Evolutionary conservation across 1,140 invertebrate genomes (phyloP), one percentile per base, ranked within the genome.

Genomic region (Pollicipes pollicipes): DNA sequence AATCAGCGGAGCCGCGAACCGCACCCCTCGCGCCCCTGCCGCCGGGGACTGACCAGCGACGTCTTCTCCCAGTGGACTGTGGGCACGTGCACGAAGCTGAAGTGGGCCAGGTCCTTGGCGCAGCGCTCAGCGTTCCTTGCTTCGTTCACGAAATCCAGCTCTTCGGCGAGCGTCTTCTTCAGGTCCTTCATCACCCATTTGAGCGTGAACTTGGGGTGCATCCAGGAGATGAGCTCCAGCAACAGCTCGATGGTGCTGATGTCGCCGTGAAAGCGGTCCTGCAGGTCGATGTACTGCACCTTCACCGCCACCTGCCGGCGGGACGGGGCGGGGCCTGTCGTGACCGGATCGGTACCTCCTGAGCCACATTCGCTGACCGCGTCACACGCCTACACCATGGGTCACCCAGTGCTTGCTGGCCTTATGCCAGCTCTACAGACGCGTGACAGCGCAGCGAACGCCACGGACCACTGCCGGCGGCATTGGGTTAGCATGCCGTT

Each of bases 181-280:
- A 87, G 73, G 75, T 86, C 85, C 83, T 85, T 79, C 31, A 90
- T 75, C 24, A 90, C 86, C 88, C 88, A 90, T 30, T 83, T 81
- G 78, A 91, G 89, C 75, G 85, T 83, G 79, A 90, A 90, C 75
- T 86, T 84, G 45, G 87, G 87, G 79, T 89, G 88, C 74, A 90
- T 82, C 76, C 83, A 82, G 69, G 84, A 85, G 72, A 88, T 82
- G 26, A 89, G 73, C 74, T 83, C 83, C 66, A 90, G 77, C 10
- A 91, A 75, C 71, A 88, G 81, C 70, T 88, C 83, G 72, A 90
- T 83, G 30, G 88, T 90, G 28, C 80, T 79, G 68, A 90, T 80
- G 77, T 91, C 89, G 70, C 86, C 85, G 71, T 79, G 74, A 77
- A 90, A 90, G 30, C 89, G 81, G 74, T 88, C 86, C 74, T 83